Evolutionary conservation across 1,140 invertebrate species (phyloP).

Genomic region (Archegozetes longisetosus): DNA sequence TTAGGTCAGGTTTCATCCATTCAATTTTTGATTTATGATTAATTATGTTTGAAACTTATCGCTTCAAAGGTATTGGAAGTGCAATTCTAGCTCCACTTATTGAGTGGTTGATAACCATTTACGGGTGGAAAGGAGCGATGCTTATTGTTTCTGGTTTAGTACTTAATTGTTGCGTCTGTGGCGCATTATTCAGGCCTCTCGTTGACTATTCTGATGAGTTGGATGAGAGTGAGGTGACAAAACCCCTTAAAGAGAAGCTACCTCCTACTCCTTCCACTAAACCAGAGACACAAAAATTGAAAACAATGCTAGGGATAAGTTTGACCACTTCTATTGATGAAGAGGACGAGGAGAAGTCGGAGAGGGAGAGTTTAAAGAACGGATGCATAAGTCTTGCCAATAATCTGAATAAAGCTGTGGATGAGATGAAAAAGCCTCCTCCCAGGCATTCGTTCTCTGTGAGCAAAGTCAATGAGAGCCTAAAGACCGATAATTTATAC

Average conservation of each 20-base stretch:
- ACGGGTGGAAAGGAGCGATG: constrained; percentile 27
- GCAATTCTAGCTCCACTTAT: constrained; percentile 39
- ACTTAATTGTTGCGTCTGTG: constrained; percentile 26
- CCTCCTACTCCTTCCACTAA: background rate
- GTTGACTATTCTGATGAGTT: constrained; percentile 32
- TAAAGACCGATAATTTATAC: background rate
- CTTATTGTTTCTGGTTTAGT: constrained; percentile 26
- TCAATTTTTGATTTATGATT: too few relatives aligned
- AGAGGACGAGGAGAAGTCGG: background rate
- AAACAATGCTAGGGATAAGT: background rate
- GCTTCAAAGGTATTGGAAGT: constrained; percentile 51
- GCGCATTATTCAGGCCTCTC: constrained; percentile 24
- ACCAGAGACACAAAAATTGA: background rate
- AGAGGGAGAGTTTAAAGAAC: background rate
- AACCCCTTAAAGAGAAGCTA: too few relatives aligned
- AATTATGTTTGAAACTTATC: too few relatives aligned
- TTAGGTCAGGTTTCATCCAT: too few relatives aligned
- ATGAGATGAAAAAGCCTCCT: background rate
- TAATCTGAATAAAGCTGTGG: background rate
- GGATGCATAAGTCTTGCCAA: background rate
- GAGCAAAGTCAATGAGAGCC: background rate
- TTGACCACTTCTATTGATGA: background rate
- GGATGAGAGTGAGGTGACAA: background rate
- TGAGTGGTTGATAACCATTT: constrained; percentile 22
- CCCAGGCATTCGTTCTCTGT: background rate